A percentile compares a stretch with the other conserved stretches of the same genome.
These are phyloP conservation scores for Physocephala rufipes DNA, from an alignment of 2,888 invertebrate species.

Conservation along the genomic window DNA sequence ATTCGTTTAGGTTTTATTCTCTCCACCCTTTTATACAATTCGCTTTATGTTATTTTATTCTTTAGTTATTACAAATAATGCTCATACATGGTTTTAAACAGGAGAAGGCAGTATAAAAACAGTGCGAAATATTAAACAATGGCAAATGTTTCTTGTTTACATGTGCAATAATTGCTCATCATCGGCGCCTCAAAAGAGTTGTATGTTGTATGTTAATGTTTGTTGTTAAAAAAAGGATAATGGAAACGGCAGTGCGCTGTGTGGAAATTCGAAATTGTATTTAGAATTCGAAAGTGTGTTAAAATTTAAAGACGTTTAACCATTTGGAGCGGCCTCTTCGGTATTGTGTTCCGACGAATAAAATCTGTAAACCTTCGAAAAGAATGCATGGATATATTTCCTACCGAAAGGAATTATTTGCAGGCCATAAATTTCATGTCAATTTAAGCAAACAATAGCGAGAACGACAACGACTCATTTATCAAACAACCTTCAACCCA, in stretches of 20 bases:
- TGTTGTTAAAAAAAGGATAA: slow-evolving; percentile 20
- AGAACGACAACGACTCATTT: slow-evolving; percentile 18
- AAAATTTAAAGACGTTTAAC: no score
- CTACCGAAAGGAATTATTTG: background rate
- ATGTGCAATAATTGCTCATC: slow-evolving; percentile 47
- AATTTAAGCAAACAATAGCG: slow-evolving; percentile 34
- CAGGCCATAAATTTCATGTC: background rate
- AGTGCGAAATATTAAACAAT: slow-evolving; percentile 17
- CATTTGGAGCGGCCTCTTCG: no score
- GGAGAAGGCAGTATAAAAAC: slow-evolving; percentile 7
- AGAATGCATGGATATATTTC: no score
- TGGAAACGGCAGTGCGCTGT: background rate
- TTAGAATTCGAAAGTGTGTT: no score
- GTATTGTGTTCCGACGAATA: no score
- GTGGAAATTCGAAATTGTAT: no score
- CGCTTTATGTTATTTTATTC: background rate
- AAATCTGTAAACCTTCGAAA: no score
- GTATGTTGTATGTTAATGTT: no score
- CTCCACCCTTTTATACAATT: background rate
- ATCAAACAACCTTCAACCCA: background rate
- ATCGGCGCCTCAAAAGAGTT: slow-evolving; percentile 1
- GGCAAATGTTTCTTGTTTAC: slow-evolving; percentile 41
- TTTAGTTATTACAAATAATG: slow-evolving; percentile 9
- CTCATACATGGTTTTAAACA: no score
- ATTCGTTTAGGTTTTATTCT: slow-evolving; percentile 29